Evolutionary conservation across 2,888 invertebrate species (phyloP), one percentile per base, ranked within the genome.

Genomic region (Drosophila pseudotalamancana): DNA sequence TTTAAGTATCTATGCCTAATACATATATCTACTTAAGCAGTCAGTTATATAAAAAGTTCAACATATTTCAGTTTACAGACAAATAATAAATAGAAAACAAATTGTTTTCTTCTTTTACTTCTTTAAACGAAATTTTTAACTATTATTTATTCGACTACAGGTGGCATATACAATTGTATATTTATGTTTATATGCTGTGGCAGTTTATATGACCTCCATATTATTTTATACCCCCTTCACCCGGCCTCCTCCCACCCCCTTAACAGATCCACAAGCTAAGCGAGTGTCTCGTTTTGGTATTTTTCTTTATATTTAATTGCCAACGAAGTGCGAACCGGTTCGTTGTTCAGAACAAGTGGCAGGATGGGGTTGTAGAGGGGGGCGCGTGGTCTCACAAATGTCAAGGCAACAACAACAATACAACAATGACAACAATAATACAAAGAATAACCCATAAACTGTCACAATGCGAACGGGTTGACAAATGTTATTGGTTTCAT

Each of bases 261-360:
- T n/a, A n/a, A n/a, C 32, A 66, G 11, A 11, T 23, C 16, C 6
- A 14, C 12, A 25, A 6, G 6, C 8, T 1, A 32, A 16, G 39
- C 50, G 49, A 60, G 43, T 61, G 51, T 51, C 55, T 35, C 42
- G 31, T 27, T 57, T 55, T 27, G 43, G 16, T 25, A 8, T n/a
- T 2, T 23, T 27, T 48, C 34, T 43, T 40, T 40, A 59, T 51
- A 49, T 57, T 72, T 72, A 73, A 76, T 80, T 75, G 72, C 73
- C 72, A 72, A 39, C 51, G 48, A 55, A 46, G 57, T 74, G 79
- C 45, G 71, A 78, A 75, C 75, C 79, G 75, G 79, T 78, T 74
- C 40, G 50, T 11, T 40, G 55, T 50, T 31, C 54, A 68, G 53
- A 69, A 54, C 55, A 80, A 69, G 46, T 60, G 57, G 63, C 55